Conservation (phyloP, 2,888 invertebrate species). For the Chirona hameri region DNA sequence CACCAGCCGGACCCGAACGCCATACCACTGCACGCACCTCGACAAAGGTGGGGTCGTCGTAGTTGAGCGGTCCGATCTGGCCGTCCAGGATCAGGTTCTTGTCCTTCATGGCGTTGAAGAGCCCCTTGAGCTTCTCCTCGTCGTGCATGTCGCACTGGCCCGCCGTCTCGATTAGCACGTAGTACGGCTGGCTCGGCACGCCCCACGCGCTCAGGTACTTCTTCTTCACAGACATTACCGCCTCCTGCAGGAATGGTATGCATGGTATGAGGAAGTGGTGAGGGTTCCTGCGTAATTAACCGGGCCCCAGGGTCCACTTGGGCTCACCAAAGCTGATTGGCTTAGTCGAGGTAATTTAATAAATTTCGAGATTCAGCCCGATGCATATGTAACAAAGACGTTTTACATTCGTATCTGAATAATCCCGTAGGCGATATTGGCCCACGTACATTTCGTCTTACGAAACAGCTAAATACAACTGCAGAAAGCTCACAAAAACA, state of each 20-base stretch:
- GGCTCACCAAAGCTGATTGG: no score
- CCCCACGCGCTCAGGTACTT: conserved; percentile 59
- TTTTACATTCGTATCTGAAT: no score
- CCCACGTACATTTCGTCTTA: no score
- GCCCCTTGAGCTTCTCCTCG: conserved; percentile 75
- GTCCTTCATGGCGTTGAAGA: conserved; percentile 70
- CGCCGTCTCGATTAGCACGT: conserved; percentile 80
- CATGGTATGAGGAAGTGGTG: neutral
- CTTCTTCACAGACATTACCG: conserved; percentile 47
- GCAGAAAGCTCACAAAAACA: no score
- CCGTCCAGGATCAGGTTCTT: conserved; percentile 73
- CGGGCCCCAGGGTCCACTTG: no score
- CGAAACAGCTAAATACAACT: no score
- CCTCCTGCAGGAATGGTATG: conserved; percentile 54
- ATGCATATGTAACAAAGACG: no score
- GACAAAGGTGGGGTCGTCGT: conserved; percentile 26
- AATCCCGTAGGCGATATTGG: no score
- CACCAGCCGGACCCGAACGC: no score
- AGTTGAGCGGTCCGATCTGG: conserved; percentile 13
- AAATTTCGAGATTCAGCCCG: no score
- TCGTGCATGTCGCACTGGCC: conserved; percentile 65
- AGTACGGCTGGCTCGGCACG: conserved; percentile 61
- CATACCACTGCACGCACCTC: neutral
- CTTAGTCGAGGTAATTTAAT: no score
- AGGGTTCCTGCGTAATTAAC: no score